These are phyloP conservation scores for Falco novaeseelandiae DNA, from an alignment of 2,797 vertebrate species.

Conservation along the genomic window DNA sequence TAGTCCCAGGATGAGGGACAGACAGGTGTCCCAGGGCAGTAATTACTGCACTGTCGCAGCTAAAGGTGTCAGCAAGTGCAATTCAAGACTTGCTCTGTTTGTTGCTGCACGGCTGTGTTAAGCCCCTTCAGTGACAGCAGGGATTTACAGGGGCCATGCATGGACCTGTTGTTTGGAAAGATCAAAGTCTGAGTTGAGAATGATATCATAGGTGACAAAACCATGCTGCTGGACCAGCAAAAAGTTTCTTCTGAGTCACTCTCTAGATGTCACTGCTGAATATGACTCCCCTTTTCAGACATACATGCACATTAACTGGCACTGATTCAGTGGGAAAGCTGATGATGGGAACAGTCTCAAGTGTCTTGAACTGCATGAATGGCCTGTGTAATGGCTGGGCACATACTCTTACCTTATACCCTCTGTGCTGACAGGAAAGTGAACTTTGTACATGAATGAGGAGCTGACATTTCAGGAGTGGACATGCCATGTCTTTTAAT, in stretches of 20 bases:
- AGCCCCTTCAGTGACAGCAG: not conserved
- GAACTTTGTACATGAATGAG: not conserved
- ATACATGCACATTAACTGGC: not conserved
- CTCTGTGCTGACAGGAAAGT: not conserved
- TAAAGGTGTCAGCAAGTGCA: not conserved
- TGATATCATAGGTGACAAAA: conserved; percentile 31
- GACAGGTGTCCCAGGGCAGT: not conserved
- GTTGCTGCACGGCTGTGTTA: not conserved
- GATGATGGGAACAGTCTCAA: not conserved
- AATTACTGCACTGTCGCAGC: not conserved
- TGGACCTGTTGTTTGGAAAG: not conserved
- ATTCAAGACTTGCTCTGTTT: not conserved
- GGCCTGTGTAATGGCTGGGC: not conserved
- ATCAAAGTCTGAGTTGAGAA: conserved; percentile 11
- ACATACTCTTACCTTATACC: not conserved
- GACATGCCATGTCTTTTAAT: not conserved
- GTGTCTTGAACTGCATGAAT: not conserved
- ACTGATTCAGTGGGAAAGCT: conserved; percentile 35
- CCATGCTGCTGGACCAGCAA: not conserved
- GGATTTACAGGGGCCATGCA: not conserved
- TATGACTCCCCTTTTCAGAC: conserved; percentile 18
- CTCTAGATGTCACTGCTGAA: conserved; percentile 31
- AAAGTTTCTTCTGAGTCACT: conserved; percentile 33
- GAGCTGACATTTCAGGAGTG: not conserved
- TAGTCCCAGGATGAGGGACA: not conserved